These are phyloP conservation scores for Mirza zaza DNA, from an alignment of 2,113 vertebrate genomes.

Conservation along the genomic window DNA sequence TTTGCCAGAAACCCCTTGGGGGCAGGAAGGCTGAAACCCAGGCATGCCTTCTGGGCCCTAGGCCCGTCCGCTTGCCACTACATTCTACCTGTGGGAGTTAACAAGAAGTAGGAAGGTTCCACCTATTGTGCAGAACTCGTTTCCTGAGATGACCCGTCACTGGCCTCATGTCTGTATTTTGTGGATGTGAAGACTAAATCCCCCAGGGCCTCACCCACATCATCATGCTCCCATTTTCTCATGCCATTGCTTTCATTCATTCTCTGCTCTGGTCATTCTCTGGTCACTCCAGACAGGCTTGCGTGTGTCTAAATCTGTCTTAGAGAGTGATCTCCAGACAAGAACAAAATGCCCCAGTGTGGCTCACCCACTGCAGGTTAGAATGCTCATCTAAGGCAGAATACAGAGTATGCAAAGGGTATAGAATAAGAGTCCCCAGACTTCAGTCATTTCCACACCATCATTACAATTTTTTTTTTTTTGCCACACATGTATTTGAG, in stretches of 20 bases:
- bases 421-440: background rate
- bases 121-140: background rate
- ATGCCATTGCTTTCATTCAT: accelerated
- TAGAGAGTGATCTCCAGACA: background rate
- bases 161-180: background rate
- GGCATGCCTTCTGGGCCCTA: background rate
- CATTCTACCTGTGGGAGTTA: background rate
- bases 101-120: background rate
- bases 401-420: background rate
- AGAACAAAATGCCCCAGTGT: accelerated
- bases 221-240: background rate
- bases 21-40: background rate
- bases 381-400: background rate
- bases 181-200: background rate
- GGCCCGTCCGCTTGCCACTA: background rate
- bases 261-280: background rate
- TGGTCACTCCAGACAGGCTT: background rate
- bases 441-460: background rate
- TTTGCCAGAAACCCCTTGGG: background rate
- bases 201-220: background rate
- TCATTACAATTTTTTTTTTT: background rate
- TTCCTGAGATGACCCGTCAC: background rate
- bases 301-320: background rate
- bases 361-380: no score
- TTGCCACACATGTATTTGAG: background rate